Evolutionary conservation across 2,797 vertebrate species (phyloP), one percentile per base, ranked within the genome.

Genomic region (Notoglanidium macrostoma): DNA sequence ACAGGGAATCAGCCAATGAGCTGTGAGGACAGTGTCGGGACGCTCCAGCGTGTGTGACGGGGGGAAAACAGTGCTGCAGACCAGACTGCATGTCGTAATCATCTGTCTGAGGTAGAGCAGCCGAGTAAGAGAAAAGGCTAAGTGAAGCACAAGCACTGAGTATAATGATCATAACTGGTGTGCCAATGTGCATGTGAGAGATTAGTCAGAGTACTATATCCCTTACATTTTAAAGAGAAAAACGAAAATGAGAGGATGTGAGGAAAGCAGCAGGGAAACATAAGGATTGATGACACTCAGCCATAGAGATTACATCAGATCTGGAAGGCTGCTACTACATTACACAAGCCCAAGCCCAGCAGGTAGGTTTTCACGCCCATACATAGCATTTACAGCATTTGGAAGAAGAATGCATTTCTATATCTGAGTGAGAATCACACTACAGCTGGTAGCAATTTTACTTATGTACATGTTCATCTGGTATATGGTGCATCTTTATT

Each of bases 1-100:
- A 88, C 89, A 67, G 76, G 77, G 83, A 90, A 90, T 91, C 92
- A 92, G 89, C 88, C 89, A 92, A 93, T 91, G 77, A 85, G 89
- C 74, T 59, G 35, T 14, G 55, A 79, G 79, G 73, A 63, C 49
- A 11, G 80, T 84, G 89, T 46, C 90, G 90, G 92, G 89, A 90
- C 54, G 84, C 83, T 0, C 11, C 14, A 1, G 73, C 61, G 81
- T 85, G 88, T 86, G 32, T 63, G 55, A 40, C 12, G 23, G 78
- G 35, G 57, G 79, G 76, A 67, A 89, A 74, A 86, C 72, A 61
- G 51, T 44, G 87, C 70, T 72, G 8, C 26, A 68, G 61, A 82
- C 29, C 85, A 88, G 90, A 89, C 86, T 73, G 87, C 84, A 85
- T 88, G 67, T 83, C 74, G 86, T 87, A 86, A 86, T 87, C 82